Conservation (phyloP, 2,888 invertebrate species). For the Griposia aprilina region DNA sequence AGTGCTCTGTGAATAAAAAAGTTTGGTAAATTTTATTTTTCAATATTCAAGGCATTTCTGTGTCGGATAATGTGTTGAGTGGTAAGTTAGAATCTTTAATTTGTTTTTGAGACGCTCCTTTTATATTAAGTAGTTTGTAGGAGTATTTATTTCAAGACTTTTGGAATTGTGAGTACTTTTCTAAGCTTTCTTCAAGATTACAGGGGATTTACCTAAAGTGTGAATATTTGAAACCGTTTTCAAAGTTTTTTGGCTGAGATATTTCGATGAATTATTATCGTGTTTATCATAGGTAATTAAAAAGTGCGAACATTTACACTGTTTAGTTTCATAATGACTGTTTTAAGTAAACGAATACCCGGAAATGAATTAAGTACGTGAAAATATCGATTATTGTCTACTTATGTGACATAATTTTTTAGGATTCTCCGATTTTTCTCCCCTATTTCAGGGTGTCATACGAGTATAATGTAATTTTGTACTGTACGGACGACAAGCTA, state of each 20-base stretch:
- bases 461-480: not conserved
- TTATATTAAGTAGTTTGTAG: constrained; percentile 31
- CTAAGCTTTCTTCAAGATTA: not conserved
- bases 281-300: not conserved
- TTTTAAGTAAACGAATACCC: not conserved
- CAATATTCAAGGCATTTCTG: constrained; percentile 55
- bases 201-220: not conserved
- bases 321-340: not conserved
- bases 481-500: not conserved
- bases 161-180: constrained; percentile 31
- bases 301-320: not conserved
- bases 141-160: constrained; percentile 19
- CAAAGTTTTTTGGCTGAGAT: not conserved
- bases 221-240: constrained; percentile 19
- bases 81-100: constrained; percentile 60
- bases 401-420: not conserved
- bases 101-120: constrained; percentile 39
- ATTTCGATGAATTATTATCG: not conserved
- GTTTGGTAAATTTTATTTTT: constrained; percentile 49
- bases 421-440: not conserved
- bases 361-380: not conserved
- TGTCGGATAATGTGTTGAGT: constrained; percentile 64
- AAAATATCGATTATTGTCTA: not conserved
- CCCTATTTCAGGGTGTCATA: not conserved
- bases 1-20: constrained; percentile 65